Conservation (phyloP, 2,113 vertebrate genomes). For the Nyctereutes procyonoides region DNA sequence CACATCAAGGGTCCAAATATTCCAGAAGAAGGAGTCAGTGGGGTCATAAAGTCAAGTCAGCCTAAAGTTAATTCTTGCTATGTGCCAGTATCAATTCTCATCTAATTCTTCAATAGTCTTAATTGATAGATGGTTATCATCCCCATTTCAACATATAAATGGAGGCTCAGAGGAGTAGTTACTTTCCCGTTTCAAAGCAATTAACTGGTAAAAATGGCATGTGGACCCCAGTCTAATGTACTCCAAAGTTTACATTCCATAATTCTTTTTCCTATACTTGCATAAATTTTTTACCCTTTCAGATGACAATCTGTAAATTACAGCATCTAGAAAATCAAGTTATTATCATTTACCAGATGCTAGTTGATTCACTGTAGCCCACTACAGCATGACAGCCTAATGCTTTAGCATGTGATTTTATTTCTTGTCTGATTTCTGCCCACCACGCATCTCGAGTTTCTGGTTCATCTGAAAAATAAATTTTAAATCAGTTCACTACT, state of each 20-base stretch:
- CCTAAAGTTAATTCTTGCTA: background rate
- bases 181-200: background rate
- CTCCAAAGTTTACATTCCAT: background rate
- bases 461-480: constrained; percentile 97
- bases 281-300: background rate
- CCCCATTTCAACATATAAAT: background rate
- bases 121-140: background rate
- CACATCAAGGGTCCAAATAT: background rate
- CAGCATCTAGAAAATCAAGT: constrained; percentile 76
- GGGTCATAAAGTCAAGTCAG: background rate
- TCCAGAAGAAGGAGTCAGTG: background rate
- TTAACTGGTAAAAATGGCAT: background rate
- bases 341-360: constrained; percentile 94
- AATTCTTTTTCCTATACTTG: background rate
- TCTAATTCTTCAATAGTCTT: background rate
- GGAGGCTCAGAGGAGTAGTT: background rate
- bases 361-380: constrained; percentile 98
- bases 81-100: background rate
- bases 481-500: constrained; percentile 87
- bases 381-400: constrained; percentile 98
- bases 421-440: constrained; percentile 99
- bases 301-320: background rate
- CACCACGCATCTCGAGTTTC: constrained; percentile 99
- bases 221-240: background rate
- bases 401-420: constrained; percentile 99